Evolutionary conservation across 2,113 vertebrate genomes (phyloP).

Genomic region (Crotalus helleri): DNA sequence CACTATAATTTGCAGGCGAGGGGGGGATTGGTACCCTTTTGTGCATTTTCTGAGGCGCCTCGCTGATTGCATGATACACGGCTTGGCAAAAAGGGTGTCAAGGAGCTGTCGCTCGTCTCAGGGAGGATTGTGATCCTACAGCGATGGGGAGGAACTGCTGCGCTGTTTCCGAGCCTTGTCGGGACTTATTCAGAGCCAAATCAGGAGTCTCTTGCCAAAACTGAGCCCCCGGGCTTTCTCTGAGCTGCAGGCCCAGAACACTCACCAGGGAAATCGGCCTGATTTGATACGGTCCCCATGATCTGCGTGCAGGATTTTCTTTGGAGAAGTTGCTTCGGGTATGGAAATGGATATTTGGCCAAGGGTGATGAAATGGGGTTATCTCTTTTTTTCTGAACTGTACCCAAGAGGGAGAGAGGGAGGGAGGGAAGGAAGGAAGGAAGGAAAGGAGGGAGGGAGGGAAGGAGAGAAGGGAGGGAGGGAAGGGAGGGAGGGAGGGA

Average conservation of each 20-base stretch:
- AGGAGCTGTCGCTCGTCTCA: slow-evolving; percentile 18
- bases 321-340: slow-evolving; percentile 36
- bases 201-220: slow-evolving; percentile 26
- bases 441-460: no score
- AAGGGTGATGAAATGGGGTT: no score
- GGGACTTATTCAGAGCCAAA: slow-evolving; percentile 38
- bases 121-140: slow-evolving; percentile 31
- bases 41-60: neutral
- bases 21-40: slow-evolving; percentile 11
- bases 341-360: neutral
- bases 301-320: slow-evolving; percentile 43
- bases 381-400: no score
- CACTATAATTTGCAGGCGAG: slow-evolving; percentile 13
- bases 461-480: rapidly evolving
- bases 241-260: slow-evolving; percentile 42
- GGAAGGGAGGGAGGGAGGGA: rapidly evolving
- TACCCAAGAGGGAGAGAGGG: no score
- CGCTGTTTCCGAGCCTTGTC: slow-evolving; percentile 21
- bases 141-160: neutral
- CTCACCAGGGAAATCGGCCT: slow-evolving; percentile 40
- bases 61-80: slow-evolving; percentile 7
- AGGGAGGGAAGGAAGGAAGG: no score
- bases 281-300: slow-evolving; percentile 30
- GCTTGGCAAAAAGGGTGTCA: neutral
- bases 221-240: slow-evolving; percentile 19